Conservation (phyloP, 2,888 invertebrate species). For the Melolontha melolontha region DNA sequence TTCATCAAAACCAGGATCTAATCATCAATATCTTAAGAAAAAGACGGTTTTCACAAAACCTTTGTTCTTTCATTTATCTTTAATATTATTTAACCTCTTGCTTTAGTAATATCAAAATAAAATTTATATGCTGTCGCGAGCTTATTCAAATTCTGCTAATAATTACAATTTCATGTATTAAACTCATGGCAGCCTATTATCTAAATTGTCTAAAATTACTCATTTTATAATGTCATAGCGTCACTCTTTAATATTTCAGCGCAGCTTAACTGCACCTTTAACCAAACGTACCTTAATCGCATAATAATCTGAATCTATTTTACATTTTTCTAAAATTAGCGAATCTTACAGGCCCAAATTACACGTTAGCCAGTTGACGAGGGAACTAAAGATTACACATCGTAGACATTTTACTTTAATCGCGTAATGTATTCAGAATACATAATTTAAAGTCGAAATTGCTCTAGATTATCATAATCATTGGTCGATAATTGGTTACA, state of each 20-base stretch:
- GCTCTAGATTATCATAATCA: constrained; percentile 28
- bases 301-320: constrained; percentile 4
- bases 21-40: too few relatives aligned
- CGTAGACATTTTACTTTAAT: constrained; percentile 11
- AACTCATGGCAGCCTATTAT: too few relatives aligned
- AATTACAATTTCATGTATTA: too few relatives aligned
- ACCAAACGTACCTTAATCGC: not conserved
- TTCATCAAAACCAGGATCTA: not conserved
- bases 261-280: too few relatives aligned
- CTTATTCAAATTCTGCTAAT: not conserved
- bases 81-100: too few relatives aligned
- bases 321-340: constrained; percentile 4
- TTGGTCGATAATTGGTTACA: constrained; percentile 18
- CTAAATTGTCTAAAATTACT: too few relatives aligned
- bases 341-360: constrained; percentile 5
- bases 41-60: too few relatives aligned
- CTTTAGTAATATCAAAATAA: too few relatives aligned
- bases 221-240: too few relatives aligned
- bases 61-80: too few relatives aligned
- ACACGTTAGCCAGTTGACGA: not conserved
- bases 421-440: constrained; percentile 13
- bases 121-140: too few relatives aligned
- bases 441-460: constrained; percentile 23
- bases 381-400: constrained; percentile 1
- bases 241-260: too few relatives aligned